phyloP scores from a whole-genome alignment of 2,113 vertebrate genomes.

The Amazona vittata region DNA sequence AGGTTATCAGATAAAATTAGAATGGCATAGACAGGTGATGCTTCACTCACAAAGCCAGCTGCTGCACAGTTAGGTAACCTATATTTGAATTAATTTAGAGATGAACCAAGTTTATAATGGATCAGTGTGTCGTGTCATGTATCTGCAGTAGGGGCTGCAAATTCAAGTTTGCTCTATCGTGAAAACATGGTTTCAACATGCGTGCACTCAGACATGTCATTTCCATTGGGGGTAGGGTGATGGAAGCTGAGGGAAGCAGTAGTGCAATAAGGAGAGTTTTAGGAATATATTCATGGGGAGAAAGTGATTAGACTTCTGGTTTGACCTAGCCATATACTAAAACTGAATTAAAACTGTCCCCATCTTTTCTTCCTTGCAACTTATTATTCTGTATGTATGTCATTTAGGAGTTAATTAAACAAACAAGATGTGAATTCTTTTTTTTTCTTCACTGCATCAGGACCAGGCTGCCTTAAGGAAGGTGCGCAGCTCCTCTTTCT shows the following conservation, averaged over 20 bases:
- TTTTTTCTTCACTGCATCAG: background rate
- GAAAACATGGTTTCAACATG: background rate
- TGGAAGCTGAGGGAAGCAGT: background rate
- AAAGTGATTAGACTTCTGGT: background rate
- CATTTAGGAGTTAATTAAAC: conserved; percentile 17
- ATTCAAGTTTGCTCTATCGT: fast-evolving
- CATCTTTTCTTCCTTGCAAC: background rate
- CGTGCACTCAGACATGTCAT: background rate
- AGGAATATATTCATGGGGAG: background rate
- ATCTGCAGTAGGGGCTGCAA: background rate
- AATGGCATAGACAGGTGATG: background rate
- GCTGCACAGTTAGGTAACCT: background rate
- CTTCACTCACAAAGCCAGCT: background rate
- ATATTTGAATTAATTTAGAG: background rate
- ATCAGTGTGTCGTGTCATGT: background rate
- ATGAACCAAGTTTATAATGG: background rate
- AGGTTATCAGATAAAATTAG: background rate
- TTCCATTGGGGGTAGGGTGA: background rate
- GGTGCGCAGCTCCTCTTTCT: background rate
- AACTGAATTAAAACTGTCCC: background rate
- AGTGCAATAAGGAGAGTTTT: background rate
- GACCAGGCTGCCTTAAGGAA: background rate
- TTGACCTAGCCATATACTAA: background rate
- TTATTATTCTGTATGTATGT: background rate
- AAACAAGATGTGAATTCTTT: background rate